Conservation (phyloP, 2,888 invertebrate genomes). For the Onthophagus sagittarius region DNA sequence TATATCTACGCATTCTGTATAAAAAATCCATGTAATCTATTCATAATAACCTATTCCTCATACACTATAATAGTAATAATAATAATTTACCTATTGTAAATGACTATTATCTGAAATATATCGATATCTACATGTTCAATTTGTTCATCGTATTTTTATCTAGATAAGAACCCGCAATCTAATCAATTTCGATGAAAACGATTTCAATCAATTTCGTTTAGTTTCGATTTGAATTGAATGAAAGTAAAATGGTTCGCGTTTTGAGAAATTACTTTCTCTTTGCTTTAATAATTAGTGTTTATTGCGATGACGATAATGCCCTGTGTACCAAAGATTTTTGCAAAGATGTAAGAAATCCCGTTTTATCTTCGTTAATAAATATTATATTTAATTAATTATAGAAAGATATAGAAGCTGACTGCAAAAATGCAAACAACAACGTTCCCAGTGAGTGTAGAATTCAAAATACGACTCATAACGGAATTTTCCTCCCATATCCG, state of each 20-base stretch:
- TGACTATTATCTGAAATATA: not conserved
- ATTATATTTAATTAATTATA: not conserved
- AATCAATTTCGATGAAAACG: not conserved
- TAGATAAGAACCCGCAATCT: not conserved
- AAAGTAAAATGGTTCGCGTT: not conserved
- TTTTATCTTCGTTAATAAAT: no score
- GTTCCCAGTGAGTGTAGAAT: conserved; percentile 50
- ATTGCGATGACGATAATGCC: not conserved
- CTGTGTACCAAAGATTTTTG: not conserved
- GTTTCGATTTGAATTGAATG: no score
- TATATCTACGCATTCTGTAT: not conserved
- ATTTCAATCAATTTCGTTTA: not conserved
- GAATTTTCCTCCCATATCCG: conserved; percentile 54
- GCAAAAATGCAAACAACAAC: not conserved
- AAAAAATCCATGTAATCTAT: not conserved
- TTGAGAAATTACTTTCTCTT: not conserved
- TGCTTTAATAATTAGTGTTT: not conserved
- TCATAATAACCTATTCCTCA: not conserved
- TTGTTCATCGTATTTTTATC: not conserved
- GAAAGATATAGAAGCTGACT: conserved; percentile 27
- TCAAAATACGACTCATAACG: conserved; percentile 57
- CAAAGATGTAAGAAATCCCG: not conserved
- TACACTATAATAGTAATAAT: not conserved
- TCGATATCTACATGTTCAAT: not conserved
- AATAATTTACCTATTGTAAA: not conserved